These are phyloP conservation scores for Perithous albicinctus DNA, from an alignment of 2,888 invertebrate species.

Conservation along the genomic window DNA sequence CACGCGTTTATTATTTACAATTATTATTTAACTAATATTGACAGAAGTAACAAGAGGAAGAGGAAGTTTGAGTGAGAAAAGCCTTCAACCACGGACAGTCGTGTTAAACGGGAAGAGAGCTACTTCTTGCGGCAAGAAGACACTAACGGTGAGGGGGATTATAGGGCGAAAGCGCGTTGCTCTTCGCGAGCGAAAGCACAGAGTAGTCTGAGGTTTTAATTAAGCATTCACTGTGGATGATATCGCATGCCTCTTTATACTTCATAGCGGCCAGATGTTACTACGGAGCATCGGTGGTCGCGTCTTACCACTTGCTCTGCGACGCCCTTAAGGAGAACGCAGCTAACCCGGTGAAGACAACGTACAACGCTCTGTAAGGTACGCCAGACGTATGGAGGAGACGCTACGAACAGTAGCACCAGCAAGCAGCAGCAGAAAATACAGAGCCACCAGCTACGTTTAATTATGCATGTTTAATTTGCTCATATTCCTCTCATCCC, in stretches of 20 bases:
- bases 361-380: constrained; percentile 33
- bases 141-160: background rate
- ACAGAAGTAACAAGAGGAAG: background rate
- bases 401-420: constrained; percentile 28
- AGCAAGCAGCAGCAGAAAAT: constrained; percentile 19
- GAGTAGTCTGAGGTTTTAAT: constrained; percentile 84
- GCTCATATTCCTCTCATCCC: constrained; percentile 63
- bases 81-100: background rate
- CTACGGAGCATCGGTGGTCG: constrained; percentile 69
- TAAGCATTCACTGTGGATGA: constrained; percentile 84
- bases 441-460: constrained; percentile 70
- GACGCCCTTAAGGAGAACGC: constrained; percentile 22
- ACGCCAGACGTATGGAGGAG: constrained; percentile 29
- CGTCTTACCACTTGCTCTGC: constrained; percentile 47
- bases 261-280: constrained; percentile 87
- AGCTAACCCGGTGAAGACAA: constrained; percentile 54
- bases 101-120: constrained; percentile 26
- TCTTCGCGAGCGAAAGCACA: constrained; percentile 64
- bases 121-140: constrained; percentile 38
- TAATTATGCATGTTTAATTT: constrained; percentile 84
- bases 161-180: constrained; percentile 16
- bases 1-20: background rate
- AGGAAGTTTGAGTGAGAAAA: constrained; percentile 7
- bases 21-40: background rate
- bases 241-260: constrained; percentile 86